Conservation (phyloP, 2,888 invertebrate genomes). For the Lasioglossum marginatum region DNA sequence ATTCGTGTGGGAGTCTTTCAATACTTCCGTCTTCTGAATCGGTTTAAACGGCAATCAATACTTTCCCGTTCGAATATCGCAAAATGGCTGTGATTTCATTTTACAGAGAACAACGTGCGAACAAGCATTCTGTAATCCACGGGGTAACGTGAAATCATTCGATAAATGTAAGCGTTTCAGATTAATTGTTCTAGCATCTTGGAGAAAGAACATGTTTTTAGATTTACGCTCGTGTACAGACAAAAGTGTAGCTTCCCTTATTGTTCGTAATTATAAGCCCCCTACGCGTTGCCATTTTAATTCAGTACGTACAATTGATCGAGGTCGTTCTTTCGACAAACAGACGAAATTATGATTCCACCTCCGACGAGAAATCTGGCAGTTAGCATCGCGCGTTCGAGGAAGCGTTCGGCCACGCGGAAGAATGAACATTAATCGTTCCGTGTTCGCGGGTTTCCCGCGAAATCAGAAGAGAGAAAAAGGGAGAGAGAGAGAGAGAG, state of each 20-base stretch:
- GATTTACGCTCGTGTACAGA: no score
- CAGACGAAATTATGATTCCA: background rate
- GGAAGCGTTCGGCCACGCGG: background rate
- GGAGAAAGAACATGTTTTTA: no score
- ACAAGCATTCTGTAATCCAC: background rate
- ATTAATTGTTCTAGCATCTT: background rate
- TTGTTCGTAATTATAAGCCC: background rate
- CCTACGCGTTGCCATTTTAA: background rate
- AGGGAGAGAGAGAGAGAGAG: background rate
- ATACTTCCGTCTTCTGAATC: constrained; percentile 11
- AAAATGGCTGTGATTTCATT: background rate
- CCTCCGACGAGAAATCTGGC: background rate
- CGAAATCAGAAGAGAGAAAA: background rate
- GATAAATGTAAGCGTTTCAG: background rate
- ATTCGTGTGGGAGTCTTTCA: constrained; percentile 23
- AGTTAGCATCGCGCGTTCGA: background rate
- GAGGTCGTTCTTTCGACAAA: background rate
- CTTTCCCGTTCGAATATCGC: background rate
- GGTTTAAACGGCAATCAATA: constrained; percentile 28
- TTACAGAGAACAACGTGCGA: background rate
- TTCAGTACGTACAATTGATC: background rate
- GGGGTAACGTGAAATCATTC: background rate
- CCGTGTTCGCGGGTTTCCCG: background rate
- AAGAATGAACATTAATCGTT: constrained; percentile 10
- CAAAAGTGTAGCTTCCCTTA: background rate